A percentile compares a stretch with the other conserved stretches of the same genome.
Conservation (phyloP, 2,113 vertebrate species). For the Oceanites oceanicus region DNA sequence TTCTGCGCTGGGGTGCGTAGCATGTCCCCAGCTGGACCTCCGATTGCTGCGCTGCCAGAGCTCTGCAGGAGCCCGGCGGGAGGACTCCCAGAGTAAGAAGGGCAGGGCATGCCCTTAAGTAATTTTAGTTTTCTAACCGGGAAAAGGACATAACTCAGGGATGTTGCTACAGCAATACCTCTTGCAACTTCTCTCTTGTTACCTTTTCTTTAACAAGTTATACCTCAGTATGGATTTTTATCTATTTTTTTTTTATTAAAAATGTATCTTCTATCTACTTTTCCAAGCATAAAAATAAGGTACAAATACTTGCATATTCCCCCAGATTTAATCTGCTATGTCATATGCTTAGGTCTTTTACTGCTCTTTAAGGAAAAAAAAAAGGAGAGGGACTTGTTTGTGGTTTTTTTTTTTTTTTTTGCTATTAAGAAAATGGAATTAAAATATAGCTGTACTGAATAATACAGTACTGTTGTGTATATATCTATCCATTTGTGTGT, state of each 20-base stretch:
- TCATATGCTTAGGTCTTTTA: neutral
- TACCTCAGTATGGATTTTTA: neutral
- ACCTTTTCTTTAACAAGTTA: neutral
- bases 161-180: neutral
- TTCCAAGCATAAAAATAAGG: neutral
- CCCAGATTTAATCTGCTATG: neutral
- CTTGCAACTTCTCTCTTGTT: neutral
- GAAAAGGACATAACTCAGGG: neutral
- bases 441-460: neutral
- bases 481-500: neutral
- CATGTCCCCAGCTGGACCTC: neutral
- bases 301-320: neutral
- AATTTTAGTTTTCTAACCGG: neutral
- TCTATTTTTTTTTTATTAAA: neutral
- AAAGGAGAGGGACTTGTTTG: neutral
- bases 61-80: neutral
- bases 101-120: neutral
- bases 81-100: neutral
- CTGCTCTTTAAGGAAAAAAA: neutral
- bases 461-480: neutral
- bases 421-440: neutral
- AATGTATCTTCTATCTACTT: neutral
- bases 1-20: neutral
- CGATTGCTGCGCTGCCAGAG: neutral
- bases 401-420: neutral